Conservation (phyloP, 23 tunicate genomes). For the Corella eumyota region DNA sequence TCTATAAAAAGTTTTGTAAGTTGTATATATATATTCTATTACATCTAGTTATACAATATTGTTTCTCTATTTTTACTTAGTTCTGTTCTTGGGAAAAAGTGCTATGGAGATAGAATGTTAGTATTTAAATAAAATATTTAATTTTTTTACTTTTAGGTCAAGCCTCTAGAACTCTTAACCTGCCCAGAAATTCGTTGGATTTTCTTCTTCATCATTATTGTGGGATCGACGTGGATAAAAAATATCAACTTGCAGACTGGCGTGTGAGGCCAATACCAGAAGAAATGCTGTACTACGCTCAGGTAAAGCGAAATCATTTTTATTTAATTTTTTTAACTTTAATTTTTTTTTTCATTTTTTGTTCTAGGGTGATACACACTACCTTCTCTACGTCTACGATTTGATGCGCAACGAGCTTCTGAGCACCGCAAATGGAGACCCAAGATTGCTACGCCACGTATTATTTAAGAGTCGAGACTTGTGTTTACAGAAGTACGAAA, state of each 20-base stretch:
- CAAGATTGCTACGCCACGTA: slow-evolving; percentile 29
- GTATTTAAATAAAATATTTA: no score
- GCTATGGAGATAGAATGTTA: no score
- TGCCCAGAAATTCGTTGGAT: slow-evolving; percentile 49
- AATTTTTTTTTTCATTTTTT: not conserved
- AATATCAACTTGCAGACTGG: slow-evolving; percentile 98
- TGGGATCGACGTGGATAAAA: slow-evolving; percentile 64
- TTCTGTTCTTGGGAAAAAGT: no score
- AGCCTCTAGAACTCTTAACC: slow-evolving; percentile 37
- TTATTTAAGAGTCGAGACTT: slow-evolving; percentile 37
- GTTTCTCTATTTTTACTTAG: no score
- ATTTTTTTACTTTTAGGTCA: slow-evolving; percentile 11
- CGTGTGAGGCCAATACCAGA: slow-evolving; percentile 79
- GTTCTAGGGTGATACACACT: slow-evolving; percentile 90
- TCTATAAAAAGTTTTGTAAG: no score
- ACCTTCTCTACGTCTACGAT: slow-evolving; percentile 86
- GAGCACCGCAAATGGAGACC: slow-evolving; percentile 18
- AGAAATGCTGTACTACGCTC: slow-evolving; percentile 84
- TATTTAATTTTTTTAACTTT: not conserved
- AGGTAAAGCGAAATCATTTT: slow-evolving; percentile 8
- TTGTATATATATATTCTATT: no score
- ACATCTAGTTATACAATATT: no score
- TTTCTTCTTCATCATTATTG: slow-evolving; percentile 76
- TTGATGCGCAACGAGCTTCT: slow-evolving; percentile 61
- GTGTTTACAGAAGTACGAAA: slow-evolving; percentile 61